Evolutionary conservation across 2,797 vertebrate species (phyloP).

Genomic region (Thamnophis elegans): DNA sequence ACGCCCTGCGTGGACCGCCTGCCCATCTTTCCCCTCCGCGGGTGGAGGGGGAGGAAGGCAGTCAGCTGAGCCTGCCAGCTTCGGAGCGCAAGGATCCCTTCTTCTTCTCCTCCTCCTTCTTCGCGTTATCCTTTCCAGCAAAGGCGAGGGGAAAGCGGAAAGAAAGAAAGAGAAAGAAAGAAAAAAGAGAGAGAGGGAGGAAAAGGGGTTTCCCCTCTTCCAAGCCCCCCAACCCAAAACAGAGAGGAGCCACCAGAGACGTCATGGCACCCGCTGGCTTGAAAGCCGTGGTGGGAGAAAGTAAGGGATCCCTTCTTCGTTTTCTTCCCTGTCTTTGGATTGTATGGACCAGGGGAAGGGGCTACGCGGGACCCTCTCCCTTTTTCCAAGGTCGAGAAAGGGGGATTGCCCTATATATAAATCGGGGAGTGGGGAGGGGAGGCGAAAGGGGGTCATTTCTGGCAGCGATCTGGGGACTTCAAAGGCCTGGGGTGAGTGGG

Average conservation of each 20-base stretch:
- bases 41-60: background rate
- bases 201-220: no score
- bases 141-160: background rate
- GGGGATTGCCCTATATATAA: background rate
- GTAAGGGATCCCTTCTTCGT: background rate
- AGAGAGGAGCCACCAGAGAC: background rate
- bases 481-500: background rate
- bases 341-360: background rate
- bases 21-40: background rate
- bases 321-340: background rate
- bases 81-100: background rate
- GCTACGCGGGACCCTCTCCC: background rate
- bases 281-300: conserved; percentile 21
- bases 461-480: background rate
- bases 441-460: background rate
- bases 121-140: background rate
- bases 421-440: background rate
- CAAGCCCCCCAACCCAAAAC: background rate
- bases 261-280: conserved; percentile 14
- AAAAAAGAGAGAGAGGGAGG: background rate
- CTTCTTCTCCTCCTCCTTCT: background rate
- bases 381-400: background rate
- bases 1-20: conserved; percentile 4
- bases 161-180: background rate
- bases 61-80: conserved; percentile 10